Base-by-base conservation (phyloP, 2,113 vertebrate genomes). In the Mystacornis crossleyi region DNA sequence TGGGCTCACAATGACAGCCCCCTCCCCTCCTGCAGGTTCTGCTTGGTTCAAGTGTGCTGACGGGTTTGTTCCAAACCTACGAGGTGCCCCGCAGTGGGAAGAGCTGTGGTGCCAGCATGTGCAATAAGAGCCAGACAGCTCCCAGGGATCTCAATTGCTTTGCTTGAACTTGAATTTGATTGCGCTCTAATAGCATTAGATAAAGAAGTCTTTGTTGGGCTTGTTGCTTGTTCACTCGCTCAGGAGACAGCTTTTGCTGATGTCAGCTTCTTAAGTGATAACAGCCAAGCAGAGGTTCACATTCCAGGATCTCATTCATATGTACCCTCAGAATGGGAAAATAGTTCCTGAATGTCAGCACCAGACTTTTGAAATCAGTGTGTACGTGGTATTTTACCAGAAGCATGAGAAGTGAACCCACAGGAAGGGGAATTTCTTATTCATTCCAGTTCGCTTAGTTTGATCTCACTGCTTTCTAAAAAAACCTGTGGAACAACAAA, bases 171-270 rank as follows among this genome's bases (percentile, higher is more conserved):
- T 64, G 71, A 58, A 58, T 82, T 82, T 92, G 89, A 62, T 70
- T 38, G 87, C 0, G 33, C 79, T 86, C 82, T 70, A 66, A 86
- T 94, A 88, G 64, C 40, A 4, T 62, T n/a, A 58, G 84, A 93
- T 94, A 93, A 95, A 93, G 86, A 61, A 90, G 38, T 10, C 85
- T 93, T 83, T 97, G 96, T 97, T 93, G 45, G 64, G 51, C 53
- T 73, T 38, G 42, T 31, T 83, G 72, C 89, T 82, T 45, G 34
- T 29, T 93, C 19, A 8, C 61, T 81, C 2, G 0, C 34, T 90
- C 33, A 36, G 74, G 51, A 83, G 90, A 10, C 4, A 0, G 82
- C 42, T 94, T 89, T 70, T 88, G 88, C 64, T 87, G 47, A 57
- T 94, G 64, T 83, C 75, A 60, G 51, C 60, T 70, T 40, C 66